A percentile compares a stretch with the other conserved stretches of the same genome.
Evolutionary conservation across 2,113 vertebrate genomes (phyloP).

Genomic region (Neotoma lepida): DNA sequence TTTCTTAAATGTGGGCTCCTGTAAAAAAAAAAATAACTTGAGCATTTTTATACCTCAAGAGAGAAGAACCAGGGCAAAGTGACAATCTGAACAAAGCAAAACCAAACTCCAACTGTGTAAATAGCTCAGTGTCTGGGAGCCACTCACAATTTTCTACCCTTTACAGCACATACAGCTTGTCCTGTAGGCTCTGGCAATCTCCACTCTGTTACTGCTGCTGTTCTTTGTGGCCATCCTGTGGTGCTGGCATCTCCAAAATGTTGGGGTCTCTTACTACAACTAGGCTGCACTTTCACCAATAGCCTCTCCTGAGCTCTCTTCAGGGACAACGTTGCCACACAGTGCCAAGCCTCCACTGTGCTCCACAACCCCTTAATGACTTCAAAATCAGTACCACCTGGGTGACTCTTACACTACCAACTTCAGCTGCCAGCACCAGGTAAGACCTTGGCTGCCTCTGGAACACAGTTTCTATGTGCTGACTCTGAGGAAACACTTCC

Average conservation of each 20-base stretch:
- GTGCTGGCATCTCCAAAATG: neutral
- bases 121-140: neutral
- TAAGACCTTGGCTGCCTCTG: neutral
- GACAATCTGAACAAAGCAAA: neutral
- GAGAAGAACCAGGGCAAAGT: neutral
- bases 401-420: neutral
- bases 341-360: too few relatives aligned
- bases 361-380: neutral
- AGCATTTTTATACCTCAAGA: neutral
- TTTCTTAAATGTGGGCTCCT: neutral
- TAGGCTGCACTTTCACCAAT: neutral
- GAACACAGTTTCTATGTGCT: neutral
- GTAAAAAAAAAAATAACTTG: neutral
- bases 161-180: neutral
- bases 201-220: neutral
- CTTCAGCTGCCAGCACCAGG: neutral
- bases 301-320: neutral
- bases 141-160: neutral
- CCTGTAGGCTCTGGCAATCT: neutral
- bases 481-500: neutral
- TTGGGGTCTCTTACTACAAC: neutral
- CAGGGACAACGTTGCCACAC: neutral
- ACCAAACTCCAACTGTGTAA: neutral
- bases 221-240: neutral
- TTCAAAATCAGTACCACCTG: neutral